A percentile compares a stretch with the other conserved stretches of the same genome.
These are phyloP conservation scores for Myrmecobius fasciatus DNA, from an alignment of 2,113 vertebrate genomes.

Conservation along the genomic window DNA sequence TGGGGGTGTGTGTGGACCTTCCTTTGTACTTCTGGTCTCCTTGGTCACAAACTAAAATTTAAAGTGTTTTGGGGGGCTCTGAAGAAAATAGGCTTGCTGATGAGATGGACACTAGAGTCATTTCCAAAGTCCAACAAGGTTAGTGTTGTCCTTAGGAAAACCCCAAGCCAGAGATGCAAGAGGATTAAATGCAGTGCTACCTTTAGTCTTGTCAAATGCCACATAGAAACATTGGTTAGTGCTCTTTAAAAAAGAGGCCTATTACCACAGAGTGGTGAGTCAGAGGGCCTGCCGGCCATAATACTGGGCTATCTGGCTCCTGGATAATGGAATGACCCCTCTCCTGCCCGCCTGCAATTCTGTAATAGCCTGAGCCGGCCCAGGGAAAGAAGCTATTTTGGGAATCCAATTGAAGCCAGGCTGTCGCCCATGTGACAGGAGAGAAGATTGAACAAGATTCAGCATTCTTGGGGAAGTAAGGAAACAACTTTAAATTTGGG, in stretches of 20 bases:
- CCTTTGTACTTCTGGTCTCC: neutral
- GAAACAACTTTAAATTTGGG: no score
- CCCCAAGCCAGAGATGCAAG: neutral
- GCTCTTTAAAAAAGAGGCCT: neutral
- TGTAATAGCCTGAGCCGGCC: constrained; percentile 83
- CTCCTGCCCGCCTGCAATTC: constrained; percentile 85
- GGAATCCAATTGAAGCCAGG: constrained; percentile 88
- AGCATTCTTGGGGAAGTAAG: no score
- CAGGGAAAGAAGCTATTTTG: constrained; percentile 90
- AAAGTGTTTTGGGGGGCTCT: neutral
- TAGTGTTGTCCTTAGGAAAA: neutral
- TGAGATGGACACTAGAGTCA: neutral
- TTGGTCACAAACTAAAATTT: neutral
- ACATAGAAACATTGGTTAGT: neutral
- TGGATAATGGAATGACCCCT: constrained; percentile 94
- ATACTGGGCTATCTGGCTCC: constrained; percentile 86
- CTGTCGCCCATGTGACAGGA: constrained; percentile 11
- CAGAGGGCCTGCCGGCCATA: constrained; percentile 87
- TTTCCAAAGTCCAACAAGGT: neutral
- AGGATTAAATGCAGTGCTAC: neutral
- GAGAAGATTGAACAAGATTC: no score
- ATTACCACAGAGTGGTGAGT: constrained; percentile 80
- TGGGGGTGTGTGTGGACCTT: neutral
- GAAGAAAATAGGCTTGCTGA: neutral
- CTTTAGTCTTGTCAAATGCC: neutral